These are phyloP conservation scores for Mugil cephalus DNA, from an alignment of 2,113 vertebrate genomes.

Conservation along the genomic window DNA sequence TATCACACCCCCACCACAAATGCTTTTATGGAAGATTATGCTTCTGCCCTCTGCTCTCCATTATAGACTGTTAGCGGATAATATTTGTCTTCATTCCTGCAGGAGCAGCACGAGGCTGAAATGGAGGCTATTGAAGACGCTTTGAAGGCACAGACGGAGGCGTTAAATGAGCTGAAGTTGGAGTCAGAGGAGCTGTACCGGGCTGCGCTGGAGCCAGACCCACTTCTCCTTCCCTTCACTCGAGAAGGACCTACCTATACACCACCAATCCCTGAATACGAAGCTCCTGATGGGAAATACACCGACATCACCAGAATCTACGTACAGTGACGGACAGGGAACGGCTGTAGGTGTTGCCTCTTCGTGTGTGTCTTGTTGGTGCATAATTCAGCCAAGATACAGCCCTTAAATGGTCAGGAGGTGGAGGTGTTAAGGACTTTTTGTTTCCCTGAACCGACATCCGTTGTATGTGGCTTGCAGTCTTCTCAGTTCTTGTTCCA, in stretches of 20 bases:
- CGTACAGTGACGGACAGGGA: conserved; percentile 80
- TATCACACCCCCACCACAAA: neutral
- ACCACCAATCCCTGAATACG: conserved; percentile 84
- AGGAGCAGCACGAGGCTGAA: conserved; percentile 87
- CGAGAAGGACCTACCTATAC: conserved; percentile 88
- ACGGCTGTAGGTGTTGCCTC: neutral
- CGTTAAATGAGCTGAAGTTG: conserved; percentile 88
- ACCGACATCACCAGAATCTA: conserved; percentile 90
- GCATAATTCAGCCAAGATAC: conserved; percentile 8
- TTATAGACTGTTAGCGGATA: neutral
- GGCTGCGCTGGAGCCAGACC: conserved; percentile 87
- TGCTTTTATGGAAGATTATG: conserved; percentile 21
- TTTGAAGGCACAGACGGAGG: conserved; percentile 88
- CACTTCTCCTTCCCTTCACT: conserved; percentile 86
- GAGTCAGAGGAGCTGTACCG: conserved; percentile 89
- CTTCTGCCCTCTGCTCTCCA: neutral
- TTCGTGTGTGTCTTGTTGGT: conserved; percentile 6
- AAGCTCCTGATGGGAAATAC: conserved; percentile 93
- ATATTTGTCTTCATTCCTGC: conserved; percentile 34
- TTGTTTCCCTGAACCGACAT: neutral
- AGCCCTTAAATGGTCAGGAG: neutral
- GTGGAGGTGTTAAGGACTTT: neutral
- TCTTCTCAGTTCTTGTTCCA: neutral
- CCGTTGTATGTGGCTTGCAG: neutral
- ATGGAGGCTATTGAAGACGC: conserved; percentile 79